A percentile compares a stretch with the other conserved stretches of the same genome.
Conservation (phyloP, 2,113 vertebrate genomes). For the Casuarius casuarius region DNA sequence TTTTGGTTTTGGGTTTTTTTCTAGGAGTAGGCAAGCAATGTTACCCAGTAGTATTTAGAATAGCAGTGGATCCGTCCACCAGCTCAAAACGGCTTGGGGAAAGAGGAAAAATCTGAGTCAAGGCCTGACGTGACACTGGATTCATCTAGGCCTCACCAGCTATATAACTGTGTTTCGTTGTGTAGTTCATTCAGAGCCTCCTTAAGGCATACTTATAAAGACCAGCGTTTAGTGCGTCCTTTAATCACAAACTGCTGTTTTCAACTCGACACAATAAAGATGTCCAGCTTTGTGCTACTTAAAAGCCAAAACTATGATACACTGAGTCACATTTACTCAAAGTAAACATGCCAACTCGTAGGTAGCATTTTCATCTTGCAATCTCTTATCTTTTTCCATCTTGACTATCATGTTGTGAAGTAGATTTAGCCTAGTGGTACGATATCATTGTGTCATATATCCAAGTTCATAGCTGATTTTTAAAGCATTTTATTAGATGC, state of each 20-base stretch:
- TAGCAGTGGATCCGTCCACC: background rate
- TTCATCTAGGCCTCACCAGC: background rate
- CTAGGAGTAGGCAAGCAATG: too few species aligned
- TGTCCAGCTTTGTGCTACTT: background rate
- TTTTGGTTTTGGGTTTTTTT: background rate
- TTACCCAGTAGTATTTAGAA: background rate
- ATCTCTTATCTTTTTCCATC: background rate
- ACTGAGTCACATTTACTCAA: background rate
- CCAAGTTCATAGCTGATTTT: background rate
- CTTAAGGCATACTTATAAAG: background rate
- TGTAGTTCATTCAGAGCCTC: background rate
- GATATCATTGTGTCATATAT: background rate
- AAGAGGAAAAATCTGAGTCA: background rate
- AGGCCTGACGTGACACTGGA: background rate
- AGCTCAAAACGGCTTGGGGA: background rate
- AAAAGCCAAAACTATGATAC: background rate
- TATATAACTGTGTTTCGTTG: background rate
- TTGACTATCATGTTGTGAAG: background rate
- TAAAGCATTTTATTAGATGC: background rate
- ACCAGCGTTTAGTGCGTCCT: background rate
- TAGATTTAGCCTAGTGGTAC: background rate
- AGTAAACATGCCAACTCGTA: background rate
- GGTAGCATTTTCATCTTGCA: background rate
- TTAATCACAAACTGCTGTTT: background rate
- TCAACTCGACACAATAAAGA: background rate